These are phyloP conservation scores for Apamea crenata DNA, from an alignment of 2,888 invertebrate species.

Conservation along the genomic window DNA sequence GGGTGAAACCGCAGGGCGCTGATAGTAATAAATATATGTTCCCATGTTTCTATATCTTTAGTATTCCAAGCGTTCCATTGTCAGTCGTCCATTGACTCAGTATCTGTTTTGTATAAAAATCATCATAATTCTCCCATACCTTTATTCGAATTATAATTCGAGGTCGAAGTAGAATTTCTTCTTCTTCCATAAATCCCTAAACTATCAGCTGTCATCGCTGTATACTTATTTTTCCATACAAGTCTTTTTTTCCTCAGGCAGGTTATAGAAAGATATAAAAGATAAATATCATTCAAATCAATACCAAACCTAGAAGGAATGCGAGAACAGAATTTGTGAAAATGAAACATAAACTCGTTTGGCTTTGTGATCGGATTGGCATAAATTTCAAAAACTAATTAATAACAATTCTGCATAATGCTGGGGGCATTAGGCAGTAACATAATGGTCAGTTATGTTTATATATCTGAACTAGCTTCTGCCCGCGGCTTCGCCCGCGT, in stretches of 20 bases:
- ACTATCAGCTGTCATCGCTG: not conserved
- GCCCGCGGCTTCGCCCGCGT: too few species aligned
- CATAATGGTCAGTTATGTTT: constrained; percentile 39
- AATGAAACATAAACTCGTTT: constrained; percentile 46
- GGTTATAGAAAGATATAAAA: not conserved
- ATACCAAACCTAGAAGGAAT: constrained; percentile 10
- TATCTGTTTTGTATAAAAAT: not conserved
- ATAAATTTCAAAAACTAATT: constrained; percentile 44
- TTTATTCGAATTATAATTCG: not conserved
- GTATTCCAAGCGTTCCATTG: too few species aligned
- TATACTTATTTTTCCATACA: not conserved
- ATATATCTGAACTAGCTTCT: constrained; percentile 42
- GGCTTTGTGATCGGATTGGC: constrained; percentile 34
- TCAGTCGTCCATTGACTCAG: not conserved
- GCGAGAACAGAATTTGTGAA: constrained; percentile 38
- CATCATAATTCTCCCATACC: not conserved
- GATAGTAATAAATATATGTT: not conserved
- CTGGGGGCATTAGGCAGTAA: constrained; percentile 33
- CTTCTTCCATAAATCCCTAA: not conserved
- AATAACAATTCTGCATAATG: constrained; percentile 50
- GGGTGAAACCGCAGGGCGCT: too few species aligned
- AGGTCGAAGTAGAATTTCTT: not conserved
- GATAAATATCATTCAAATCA: not conserved
- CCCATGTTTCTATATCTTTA: not conserved
- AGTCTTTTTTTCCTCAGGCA: not conserved